Evolutionary conservation across 1,140 invertebrate genomes (phyloP), one percentile per base, ranked within the genome.

Genomic region (Zaprionus taronus): DNA sequence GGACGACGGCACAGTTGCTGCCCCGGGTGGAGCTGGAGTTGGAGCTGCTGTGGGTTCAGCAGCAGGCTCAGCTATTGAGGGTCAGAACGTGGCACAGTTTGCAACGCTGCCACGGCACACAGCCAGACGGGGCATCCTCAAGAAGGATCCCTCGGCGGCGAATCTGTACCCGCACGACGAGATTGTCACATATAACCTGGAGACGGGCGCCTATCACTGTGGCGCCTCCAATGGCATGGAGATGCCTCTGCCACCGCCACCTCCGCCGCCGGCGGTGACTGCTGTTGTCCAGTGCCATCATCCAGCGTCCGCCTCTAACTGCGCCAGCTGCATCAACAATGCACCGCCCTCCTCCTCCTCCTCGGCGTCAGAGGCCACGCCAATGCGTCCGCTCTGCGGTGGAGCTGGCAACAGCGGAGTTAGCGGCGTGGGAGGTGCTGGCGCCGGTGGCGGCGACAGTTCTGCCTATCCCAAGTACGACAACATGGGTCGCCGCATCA

Each of bases 401-500:
- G 58, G 34, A 34, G 47, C 53, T 14, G 20, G 41, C 1, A n/a
- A 2, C n/a, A 9, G n/a, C 41, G 41, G 41, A 9, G 38, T 41
- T n/a, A n/a, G 38, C 5, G 38, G 64, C n/a, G 20, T 22, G 4
- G 47, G 15, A 20, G 57, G 17, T 3, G 57, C 12, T 24, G 57
- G 20, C 12, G 57, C 15, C 1, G 57, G 57, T 3, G 57, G 4
- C 1, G 64, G 53, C 17, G 84, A 89, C 22, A 89, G 81, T 22
- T 81, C 81, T 34, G 89, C 79, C 4, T 91, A 85, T 6, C 95
- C 95, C 17, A 95, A 95, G 36, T 98, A 98, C 92, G 97, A 98
- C 92, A 97, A 97, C 90, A 97, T 98, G 95, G 97, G 97, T 1
- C 96, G 96, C 28, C 94, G 97, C 80, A 96, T 97, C 12, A 98